phyloP scores from a whole-genome alignment of 2,797 vertebrate species.

The Macropus fuliginosus region DNA sequence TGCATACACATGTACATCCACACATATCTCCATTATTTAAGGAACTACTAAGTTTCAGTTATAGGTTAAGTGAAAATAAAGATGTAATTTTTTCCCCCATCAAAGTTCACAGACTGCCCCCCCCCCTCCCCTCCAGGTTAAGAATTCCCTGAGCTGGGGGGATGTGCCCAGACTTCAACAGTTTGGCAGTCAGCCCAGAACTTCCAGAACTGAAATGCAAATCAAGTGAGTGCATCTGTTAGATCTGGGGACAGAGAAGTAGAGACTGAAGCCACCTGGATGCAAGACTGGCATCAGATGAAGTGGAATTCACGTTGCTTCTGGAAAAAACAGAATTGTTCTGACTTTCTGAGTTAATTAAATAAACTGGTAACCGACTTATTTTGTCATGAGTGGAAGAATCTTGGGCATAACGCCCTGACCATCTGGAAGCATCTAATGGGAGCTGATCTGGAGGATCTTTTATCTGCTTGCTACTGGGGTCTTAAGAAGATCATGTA shows the following conservation, averaged over 20 bases:
- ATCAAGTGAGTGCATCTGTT: not conserved
- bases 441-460: not conserved
- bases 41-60: not conserved
- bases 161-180: not conserved
- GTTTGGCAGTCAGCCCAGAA: not conserved
- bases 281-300: not conserved
- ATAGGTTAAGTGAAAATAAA: not conserved
- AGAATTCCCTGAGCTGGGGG: not conserved
- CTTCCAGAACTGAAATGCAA: not conserved
- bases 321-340: not conserved
- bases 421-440: not conserved
- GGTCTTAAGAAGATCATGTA: not conserved
- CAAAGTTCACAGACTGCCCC: not conserved
- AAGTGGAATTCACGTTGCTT: not conserved
- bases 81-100: not conserved
- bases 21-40: not conserved
- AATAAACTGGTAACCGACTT: not conserved
- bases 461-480: not conserved
- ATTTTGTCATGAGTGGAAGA: not conserved
- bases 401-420: not conserved
- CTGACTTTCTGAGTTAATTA: not conserved
- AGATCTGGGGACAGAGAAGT: not conserved
- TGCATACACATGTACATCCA: not conserved
- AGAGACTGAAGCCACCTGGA: not conserved
- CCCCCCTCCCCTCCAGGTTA: not conserved